A percentile compares a stretch with the other conserved stretches of the same genome.
Conservation (phyloP, 2,888 invertebrate genomes). For the Andrena trimmerana region DNA sequence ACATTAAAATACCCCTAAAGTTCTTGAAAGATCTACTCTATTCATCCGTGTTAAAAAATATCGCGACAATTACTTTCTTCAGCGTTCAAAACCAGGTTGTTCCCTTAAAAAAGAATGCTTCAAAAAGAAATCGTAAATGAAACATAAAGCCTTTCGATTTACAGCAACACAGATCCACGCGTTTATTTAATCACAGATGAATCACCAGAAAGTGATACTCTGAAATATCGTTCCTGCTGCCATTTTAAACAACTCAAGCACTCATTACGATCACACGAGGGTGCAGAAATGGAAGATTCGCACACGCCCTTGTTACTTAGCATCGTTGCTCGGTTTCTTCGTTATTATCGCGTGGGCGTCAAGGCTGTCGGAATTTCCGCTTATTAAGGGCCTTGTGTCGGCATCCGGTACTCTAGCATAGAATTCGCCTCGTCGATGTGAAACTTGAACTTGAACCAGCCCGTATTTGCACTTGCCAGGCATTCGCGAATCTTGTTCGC, state of each 20-base stretch:
- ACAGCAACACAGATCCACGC: neutral
- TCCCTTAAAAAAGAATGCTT: neutral
- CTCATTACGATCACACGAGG: constrained; percentile 7
- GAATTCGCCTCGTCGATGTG: constrained; percentile 60
- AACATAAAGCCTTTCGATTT: neutral
- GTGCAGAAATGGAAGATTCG: constrained; percentile 13
- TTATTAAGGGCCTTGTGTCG: constrained; percentile 65
- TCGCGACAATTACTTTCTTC: too few relatives aligned
- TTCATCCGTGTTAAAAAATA: too few relatives aligned
- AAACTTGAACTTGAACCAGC: constrained; percentile 64
- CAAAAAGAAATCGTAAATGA: neutral
- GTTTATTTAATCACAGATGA: neutral
- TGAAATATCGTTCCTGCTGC: neutral
- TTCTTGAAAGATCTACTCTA: too few relatives aligned
- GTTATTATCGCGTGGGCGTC: constrained; percentile 57
- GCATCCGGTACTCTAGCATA: constrained; percentile 59
- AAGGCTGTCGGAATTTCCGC: constrained; percentile 69
- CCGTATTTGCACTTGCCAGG: constrained; percentile 36
- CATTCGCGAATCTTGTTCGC: constrained; percentile 22
- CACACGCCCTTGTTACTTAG: constrained; percentile 52
- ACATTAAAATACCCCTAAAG: too few relatives aligned
- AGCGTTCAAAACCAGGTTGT: neutral
- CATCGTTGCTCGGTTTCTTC: constrained; percentile 49
- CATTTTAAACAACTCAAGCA: neutral
- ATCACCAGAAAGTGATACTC: neutral